Evolutionary conservation across 2,797 vertebrate genomes (phyloP).

Genomic region (Sphenodon punctatus): DNA sequence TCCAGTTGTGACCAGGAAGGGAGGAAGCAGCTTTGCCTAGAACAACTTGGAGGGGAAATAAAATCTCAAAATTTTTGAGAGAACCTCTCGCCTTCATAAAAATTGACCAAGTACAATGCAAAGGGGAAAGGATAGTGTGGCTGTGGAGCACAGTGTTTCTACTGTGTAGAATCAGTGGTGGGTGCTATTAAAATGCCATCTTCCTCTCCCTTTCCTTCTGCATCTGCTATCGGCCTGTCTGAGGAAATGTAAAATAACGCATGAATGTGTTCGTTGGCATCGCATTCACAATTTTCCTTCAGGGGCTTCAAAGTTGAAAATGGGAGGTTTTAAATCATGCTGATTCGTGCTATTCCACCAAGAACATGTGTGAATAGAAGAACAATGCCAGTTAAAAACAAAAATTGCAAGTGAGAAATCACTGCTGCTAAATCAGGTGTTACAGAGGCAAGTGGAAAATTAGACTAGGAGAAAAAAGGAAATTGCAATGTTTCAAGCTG

Average conservation of each 20-base stretch:
- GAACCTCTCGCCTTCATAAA: neutral
- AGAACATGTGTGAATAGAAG: slow-evolving; percentile 50
- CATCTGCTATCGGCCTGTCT: slow-evolving; percentile 65
- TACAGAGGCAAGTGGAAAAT: slow-evolving; percentile 43
- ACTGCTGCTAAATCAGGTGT: slow-evolving; percentile 58
- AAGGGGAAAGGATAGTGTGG: slow-evolving; percentile 34
- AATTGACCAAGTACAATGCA: neutral
- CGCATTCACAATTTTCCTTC: slow-evolving; percentile 68
- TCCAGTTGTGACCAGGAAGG: neutral
- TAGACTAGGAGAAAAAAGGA: slow-evolving; percentile 6
- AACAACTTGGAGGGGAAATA: neutral
- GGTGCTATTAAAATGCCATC: slow-evolving; percentile 73
- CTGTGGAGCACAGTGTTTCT: slow-evolving; percentile 48
- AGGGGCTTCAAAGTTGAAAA: slow-evolving; percentile 71
- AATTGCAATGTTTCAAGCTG: slow-evolving; percentile 52
- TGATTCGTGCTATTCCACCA: slow-evolving; percentile 63
- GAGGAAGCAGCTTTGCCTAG: neutral
- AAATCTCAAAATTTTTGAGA: neutral
- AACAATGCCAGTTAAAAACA: slow-evolving; percentile 50
- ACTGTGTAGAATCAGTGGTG: slow-evolving; percentile 60
- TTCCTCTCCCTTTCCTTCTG: slow-evolving; percentile 50
- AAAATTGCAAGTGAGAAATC: slow-evolving; percentile 61
- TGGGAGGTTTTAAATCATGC: slow-evolving; percentile 77
- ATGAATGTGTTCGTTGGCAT: slow-evolving; percentile 78
- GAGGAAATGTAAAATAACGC: slow-evolving; percentile 72